Evolutionary conservation across 2,888 invertebrate species (phyloP), one percentile per base, ranked within the genome.

Genomic region (Phalera bucephala): DNA sequence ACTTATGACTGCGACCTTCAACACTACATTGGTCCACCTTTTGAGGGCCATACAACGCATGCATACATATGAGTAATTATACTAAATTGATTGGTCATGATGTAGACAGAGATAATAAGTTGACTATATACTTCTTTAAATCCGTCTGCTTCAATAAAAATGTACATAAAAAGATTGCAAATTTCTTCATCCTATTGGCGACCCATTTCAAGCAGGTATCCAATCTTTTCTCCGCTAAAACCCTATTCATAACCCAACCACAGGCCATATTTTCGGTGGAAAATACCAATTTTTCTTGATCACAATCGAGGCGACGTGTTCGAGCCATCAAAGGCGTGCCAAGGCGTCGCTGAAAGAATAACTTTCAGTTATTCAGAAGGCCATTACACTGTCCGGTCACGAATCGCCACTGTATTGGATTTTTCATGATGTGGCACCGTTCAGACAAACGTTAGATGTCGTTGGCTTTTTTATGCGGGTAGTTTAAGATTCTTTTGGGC

Each of bases 341-440:
- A 33, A 34, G 26, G 36, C 40, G 40, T 43, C 37, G 36, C 31
- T 33, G 25, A 25, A 48, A 47, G 59, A 52, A 47, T 55, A 52
- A 49, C 38, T 41, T 44, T 40, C 19, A 50, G 46, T 49, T 55
- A 46, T 52, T 49, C 49, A 43, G 23, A n/a, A 29, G 33, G 37
- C 37, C 31, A 60, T 61, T 56, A 48, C 25, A 40, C 26, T 45
- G 37, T 40, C 64, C 47, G 36, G 64, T 64, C 62, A 64, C 62
- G 62, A 51, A 43, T 33, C 43, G 31, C 36, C 13, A 38, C 44
- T 53, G 52, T 62, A 64, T 64, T 58, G 62, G 62, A 61, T 58
- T 62, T 64, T 56, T 50, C 51, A 64, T 55, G 51, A 57, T 53
- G 52, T 47, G 40, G 21, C 43, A 20, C 35, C 31, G 40, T 49